Base-by-base conservation (phyloP, 2,888 invertebrate genomes). In the Caenorhabditis sulstoni region DNA sequence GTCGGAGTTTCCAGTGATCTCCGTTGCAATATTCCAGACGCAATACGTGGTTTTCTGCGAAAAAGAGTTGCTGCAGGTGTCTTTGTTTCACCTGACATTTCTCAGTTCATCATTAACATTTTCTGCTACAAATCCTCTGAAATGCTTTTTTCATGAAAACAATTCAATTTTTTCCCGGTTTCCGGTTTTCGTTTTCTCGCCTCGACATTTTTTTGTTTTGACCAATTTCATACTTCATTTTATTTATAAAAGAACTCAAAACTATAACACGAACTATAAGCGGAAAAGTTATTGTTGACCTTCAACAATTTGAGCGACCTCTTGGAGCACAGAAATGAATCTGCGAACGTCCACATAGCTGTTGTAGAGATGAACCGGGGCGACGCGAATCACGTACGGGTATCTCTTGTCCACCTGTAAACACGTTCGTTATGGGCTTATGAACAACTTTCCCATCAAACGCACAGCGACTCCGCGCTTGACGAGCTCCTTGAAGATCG, bases 311-410 rank as follows among this genome's bases (percentile, higher is more conserved):
- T 55, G 65, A 49, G 65, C 64, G 11, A 65, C 66, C 44, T 85
- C 86, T 47, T 78, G 50, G 12, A 88, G 82, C 11, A 75, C 82
- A 1, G 82, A 50, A 29, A 89, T 85, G 71, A 89, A 89, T 50
- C 87, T 55, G 57, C 84, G 81, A 37, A 85, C 71, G 64, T 89
- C 89, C 14, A 83, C 83, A 73, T 85, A 93, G 35, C 91, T 91
- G 86, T 92, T 93, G 90, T 93, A 93, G 18, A 93, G 80, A 20
- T 92, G 92, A 35, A 89, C 90, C 3, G 93, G 92, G 1, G 93
- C 91, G 2, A 93, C 86, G 45, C 93, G 90, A 53, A 93, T 91
- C 12, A 92, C 92, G 76, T 91, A 90, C 0, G 92, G 92, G 64
- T 91, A 89, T 50, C 93, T 87, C 73, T 92, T 91, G 86, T 93